Percentiles rank a stretch among this genome's conserved stretches.
phyloP scores from a whole-genome alignment of 2,113 vertebrate genomes.

The Pygoscelis adeliae region DNA sequence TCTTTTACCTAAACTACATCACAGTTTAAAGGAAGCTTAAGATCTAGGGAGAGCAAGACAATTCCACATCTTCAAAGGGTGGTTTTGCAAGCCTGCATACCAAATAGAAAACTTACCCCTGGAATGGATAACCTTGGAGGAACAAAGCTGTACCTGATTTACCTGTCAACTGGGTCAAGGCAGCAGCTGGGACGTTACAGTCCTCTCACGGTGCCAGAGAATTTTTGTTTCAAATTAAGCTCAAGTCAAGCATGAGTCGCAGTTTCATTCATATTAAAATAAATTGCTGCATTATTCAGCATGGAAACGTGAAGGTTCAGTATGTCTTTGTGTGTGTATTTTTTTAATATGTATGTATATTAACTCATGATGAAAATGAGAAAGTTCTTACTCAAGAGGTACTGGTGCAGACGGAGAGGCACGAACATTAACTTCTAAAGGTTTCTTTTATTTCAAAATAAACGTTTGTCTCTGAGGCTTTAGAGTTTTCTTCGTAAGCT shows the following conservation, averaged over 20 bases:
- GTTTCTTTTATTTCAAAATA: neutral
- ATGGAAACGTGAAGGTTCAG: neutral
- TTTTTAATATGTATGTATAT: neutral
- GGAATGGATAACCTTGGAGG: constrained; percentile 43
- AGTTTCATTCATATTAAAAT: neutral
- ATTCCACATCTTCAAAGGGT: constrained; percentile 57
- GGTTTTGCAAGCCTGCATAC: constrained; percentile 26
- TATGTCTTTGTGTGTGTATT: neutral
- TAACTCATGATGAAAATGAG: neutral
- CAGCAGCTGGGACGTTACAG: neutral
- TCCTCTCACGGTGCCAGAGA: neutral
- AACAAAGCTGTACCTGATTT: constrained; percentile 12
- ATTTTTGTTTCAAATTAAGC: constrained; percentile 1
- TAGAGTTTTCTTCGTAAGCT: neutral
- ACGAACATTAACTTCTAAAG: neutral
- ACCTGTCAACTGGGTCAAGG: constrained; percentile 21
- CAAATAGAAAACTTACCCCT: neutral
- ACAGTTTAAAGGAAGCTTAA: constrained; percentile 64
- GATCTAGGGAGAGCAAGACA: constrained; percentile 47
- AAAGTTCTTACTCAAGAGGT: neutral
- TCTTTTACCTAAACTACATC: constrained; percentile 45
- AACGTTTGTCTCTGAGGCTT: neutral
- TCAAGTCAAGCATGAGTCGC: neutral
- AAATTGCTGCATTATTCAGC: neutral
- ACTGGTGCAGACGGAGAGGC: neutral